phyloP scores from a whole-genome alignment of 1,140 invertebrate genomes.

The Magallana angulata region DNA sequence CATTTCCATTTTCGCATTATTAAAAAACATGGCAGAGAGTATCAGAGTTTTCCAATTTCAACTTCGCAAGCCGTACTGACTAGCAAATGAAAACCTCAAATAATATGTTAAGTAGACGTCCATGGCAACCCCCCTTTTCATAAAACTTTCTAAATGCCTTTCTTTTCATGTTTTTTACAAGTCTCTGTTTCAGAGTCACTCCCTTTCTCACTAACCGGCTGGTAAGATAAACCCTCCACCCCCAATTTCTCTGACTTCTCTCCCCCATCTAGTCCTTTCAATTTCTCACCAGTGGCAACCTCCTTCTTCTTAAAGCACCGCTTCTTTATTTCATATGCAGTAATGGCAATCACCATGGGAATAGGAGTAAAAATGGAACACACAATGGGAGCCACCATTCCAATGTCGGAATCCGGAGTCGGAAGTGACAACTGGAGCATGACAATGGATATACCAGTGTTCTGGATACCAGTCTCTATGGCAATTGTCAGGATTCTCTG shows the following conservation, averaged over 20 bases:
- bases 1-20: too few relatives aligned
- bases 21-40: too few relatives aligned
- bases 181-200: conserved; percentile 36
- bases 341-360: conserved; percentile 82
- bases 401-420: conserved; percentile 79
- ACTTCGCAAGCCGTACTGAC: too few relatives aligned
- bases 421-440: conserved; percentile 79
- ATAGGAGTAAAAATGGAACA: conserved; percentile 95
- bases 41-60: too few relatives aligned
- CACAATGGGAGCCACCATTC: conserved; percentile 76
- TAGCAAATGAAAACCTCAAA: too few relatives aligned
- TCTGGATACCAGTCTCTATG: conserved; percentile 82
- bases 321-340: conserved; percentile 57
- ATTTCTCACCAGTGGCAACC: not conserved
- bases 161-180: not conserved
- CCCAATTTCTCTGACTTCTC: not conserved
- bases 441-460: conserved; percentile 79
- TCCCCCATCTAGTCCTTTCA: not conserved
- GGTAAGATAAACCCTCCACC: conserved; percentile 33
- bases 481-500: conserved; percentile 79
- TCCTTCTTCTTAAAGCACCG: conserved; percentile 55
- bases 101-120: too few relatives aligned
- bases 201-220: conserved; percentile 23
- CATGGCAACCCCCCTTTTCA: not conserved
- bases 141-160: not conserved